Percentiles rank a stretch among this genome's conserved stretches.
phyloP scores from a whole-genome alignment of 2,113 vertebrate species.

The Chrysochloris asiatica region DNA sequence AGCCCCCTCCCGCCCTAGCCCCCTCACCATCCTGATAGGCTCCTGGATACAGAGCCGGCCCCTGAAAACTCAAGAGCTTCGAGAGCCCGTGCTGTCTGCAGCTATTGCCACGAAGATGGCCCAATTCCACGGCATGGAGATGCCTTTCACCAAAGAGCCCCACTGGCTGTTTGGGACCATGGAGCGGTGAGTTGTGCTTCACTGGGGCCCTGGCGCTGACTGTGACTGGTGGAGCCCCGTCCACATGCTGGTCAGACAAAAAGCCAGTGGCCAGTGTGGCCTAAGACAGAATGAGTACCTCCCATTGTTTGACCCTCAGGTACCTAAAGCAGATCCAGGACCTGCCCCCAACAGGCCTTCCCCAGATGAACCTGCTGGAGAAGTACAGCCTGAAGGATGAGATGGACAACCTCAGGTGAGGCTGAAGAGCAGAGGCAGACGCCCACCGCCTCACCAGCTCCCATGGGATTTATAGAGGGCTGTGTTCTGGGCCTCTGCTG shows the following conservation, averaged over 20 bases:
- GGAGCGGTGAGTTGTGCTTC: slow-evolving; percentile 84
- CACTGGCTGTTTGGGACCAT: slow-evolving; percentile 95
- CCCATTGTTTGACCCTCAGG: slow-evolving; percentile 76
- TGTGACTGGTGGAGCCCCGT: not conserved
- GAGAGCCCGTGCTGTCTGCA: slow-evolving; percentile 85
- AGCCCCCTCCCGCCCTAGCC: slow-evolving; percentile 40
- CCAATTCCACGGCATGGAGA: slow-evolving; percentile 93
- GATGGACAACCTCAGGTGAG: slow-evolving; percentile 89
- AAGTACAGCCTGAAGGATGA: slow-evolving; percentile 89
- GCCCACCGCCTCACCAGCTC: not conserved
- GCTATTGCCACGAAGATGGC: slow-evolving; percentile 93
- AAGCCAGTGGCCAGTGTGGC: no score
- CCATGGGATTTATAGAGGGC: not conserved
- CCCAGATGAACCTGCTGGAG: slow-evolving; percentile 90
- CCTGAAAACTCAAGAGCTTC: slow-evolving; percentile 89
- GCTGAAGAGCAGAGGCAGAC: not conserved
- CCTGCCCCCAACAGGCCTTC: slow-evolving; percentile 85
- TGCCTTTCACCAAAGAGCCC: slow-evolving; percentile 98
- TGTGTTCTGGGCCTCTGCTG: not conserved
- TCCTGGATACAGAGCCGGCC: slow-evolving; percentile 87
- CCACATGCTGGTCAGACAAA: not conserved
- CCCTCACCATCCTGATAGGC: slow-evolving; percentile 71
- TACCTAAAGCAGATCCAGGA: slow-evolving; percentile 93
- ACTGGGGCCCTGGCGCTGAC: not conserved
- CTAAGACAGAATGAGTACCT: not conserved